Conservation (phyloP, 2,888 invertebrate genomes). For the Scaptomyza tumidula region DNA sequence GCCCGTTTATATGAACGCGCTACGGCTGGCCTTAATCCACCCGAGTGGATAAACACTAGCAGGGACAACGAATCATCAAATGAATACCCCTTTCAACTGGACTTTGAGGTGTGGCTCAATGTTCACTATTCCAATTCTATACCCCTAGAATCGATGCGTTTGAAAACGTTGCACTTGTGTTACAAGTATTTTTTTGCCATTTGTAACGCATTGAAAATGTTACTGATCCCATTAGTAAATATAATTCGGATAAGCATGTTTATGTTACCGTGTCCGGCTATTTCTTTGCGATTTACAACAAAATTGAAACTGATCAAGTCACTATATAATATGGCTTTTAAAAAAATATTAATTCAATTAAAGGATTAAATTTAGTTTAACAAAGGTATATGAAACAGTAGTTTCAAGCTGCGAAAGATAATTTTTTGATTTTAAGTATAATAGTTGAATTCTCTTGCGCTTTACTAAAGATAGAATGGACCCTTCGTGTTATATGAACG, state of each 20-base stretch:
- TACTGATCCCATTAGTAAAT: background rate
- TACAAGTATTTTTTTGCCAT: background rate
- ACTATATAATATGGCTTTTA: too few relatives aligned
- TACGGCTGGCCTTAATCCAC: constrained; percentile 55
- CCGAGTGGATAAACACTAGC: constrained; percentile 61
- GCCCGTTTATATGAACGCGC: constrained; percentile 64
- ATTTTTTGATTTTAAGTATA: too few relatives aligned
- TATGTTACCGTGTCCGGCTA: background rate
- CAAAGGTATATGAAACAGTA: too few relatives aligned
- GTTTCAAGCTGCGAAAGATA: too few relatives aligned
- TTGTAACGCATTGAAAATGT: background rate
- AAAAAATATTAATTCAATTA: too few relatives aligned
- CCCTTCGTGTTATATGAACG: too few relatives aligned
- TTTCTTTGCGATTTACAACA: background rate
- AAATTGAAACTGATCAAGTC: background rate
- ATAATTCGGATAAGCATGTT: background rate
- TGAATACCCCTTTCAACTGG: constrained; percentile 52
- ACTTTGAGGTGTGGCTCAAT: constrained; percentile 63
- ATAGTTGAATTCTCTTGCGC: too few relatives aligned
- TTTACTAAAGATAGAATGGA: too few relatives aligned
- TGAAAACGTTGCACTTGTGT: background rate
- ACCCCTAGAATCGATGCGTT: background rate
- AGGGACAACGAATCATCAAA: constrained; percentile 17
- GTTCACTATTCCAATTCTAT: background rate
- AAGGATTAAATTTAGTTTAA: too few relatives aligned